Conservation (phyloP, 2,113 vertebrate genomes). For the Perca flavescens region DNA sequence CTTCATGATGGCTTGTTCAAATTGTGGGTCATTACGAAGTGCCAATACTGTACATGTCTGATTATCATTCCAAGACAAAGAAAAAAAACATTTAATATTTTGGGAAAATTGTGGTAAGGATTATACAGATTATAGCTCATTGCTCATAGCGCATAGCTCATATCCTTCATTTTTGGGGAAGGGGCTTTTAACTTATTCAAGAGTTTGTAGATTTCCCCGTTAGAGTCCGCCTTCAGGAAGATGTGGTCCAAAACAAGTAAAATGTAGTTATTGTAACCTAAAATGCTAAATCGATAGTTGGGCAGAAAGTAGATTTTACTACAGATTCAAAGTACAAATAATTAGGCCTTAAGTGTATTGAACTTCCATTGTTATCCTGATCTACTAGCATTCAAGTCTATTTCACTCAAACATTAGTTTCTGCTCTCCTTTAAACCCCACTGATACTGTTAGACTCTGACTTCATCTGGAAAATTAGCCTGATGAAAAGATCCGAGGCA, state of each 20-base stretch:
- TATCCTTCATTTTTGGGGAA: too few relatives aligned
- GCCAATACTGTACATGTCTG: neutral
- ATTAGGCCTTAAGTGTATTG: neutral
- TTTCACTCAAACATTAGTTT: constrained; percentile 10
- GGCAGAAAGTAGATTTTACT: neutral
- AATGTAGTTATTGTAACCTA: neutral
- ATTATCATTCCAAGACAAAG: neutral
- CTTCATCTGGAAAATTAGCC: constrained; percentile 69
- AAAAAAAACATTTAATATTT: neutral
- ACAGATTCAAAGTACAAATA: neutral
- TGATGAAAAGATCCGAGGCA: constrained; percentile 58
- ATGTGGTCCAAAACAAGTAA: neutral
- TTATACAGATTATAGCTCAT: neutral
- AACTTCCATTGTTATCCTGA: neutral
- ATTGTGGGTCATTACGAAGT: neutral
- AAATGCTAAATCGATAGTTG: too few relatives aligned
- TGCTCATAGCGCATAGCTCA: neutral
- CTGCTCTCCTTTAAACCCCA: constrained; percentile 57
- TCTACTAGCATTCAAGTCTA: neutral
- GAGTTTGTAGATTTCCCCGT: neutral
- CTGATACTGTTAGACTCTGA: constrained; percentile 70
- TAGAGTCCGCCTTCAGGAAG: neutral
- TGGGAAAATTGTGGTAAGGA: neutral
- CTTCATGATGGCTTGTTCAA: neutral
- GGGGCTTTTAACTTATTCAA: too few relatives aligned